These are phyloP conservation scores for Thalassarche chlororhynchos DNA, from an alignment of 2,113 vertebrate species.

Conservation along the genomic window DNA sequence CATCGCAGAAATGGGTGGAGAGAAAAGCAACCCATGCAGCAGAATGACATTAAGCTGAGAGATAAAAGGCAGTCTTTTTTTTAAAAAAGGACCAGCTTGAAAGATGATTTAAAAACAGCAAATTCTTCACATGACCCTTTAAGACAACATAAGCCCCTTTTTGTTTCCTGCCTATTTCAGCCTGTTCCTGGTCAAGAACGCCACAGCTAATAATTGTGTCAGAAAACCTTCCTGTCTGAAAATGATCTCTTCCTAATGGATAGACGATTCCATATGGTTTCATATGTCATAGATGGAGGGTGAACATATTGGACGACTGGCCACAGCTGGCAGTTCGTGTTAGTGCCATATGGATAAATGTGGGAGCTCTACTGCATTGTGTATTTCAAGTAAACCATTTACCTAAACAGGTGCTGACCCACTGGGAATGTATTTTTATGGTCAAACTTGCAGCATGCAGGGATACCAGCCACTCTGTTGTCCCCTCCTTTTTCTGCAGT, in stretches of 20 bases:
- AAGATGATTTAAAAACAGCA: slow-evolving; percentile 1
- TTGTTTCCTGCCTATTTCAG: slow-evolving; percentile 2
- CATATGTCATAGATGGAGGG: slow-evolving; percentile 50
- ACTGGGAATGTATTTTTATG: slow-evolving; percentile 13
- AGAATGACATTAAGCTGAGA: background rate
- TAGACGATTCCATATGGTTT: slow-evolving; percentile 65
- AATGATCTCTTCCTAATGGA: slow-evolving; percentile 70
- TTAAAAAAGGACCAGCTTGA: background rate
- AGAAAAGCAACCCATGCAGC: background rate
- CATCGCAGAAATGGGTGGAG: background rate
- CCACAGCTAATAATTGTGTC: slow-evolving; percentile 58
- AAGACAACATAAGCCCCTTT: slow-evolving; percentile 5
- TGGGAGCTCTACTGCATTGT: background rate
- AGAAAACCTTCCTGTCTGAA: slow-evolving; percentile 51
- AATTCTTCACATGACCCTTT: slow-evolving; percentile 26
- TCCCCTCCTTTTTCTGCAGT: background rate
- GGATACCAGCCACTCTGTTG: accelerated
- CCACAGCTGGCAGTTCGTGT: slow-evolving; percentile 64
- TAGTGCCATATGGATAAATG: slow-evolving; percentile 67
- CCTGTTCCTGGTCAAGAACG: slow-evolving; percentile 23
- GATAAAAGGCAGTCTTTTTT: background rate
- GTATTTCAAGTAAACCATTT: slow-evolving; percentile 47
- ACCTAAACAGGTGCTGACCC: slow-evolving; percentile 65
- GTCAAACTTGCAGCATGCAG: background rate
- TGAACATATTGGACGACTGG: slow-evolving; percentile 53